These are phyloP conservation scores for Holothuria glaberrima DNA, from an alignment of 35 echinoderm and acorn worm species.

Conservation along the genomic window DNA sequence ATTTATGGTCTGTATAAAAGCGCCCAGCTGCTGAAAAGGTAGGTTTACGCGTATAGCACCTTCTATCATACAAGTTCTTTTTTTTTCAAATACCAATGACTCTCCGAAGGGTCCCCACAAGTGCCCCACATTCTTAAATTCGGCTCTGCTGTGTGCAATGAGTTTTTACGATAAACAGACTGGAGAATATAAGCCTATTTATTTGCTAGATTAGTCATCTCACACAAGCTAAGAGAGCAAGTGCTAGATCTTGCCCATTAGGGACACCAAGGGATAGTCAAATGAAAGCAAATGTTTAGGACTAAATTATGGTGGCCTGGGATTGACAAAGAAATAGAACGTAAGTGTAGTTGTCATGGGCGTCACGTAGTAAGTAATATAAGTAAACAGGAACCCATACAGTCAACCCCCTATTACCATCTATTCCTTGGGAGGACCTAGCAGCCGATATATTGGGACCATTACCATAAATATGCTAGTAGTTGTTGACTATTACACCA, in stretches of 20 bases:
- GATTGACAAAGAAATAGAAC: slow-evolving; percentile 31
- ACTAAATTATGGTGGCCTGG: slow-evolving; percentile 58
- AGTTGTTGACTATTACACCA: background rate
- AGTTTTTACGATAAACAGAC: background rate
- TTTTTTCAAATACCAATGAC: too few species aligned
- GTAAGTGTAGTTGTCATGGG: slow-evolving; percentile 63
- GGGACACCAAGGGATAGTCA: slow-evolving; percentile 45
- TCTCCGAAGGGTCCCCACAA: too few species aligned
- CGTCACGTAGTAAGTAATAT: slow-evolving; percentile 63
- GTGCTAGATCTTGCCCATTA: slow-evolving; percentile 21
- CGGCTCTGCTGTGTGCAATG: too few species aligned
- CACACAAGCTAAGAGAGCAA: background rate
- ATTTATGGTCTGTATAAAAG: too few species aligned
- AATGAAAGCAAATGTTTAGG: slow-evolving; percentile 48
- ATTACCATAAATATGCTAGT: background rate
- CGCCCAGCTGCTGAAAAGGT: too few species aligned
- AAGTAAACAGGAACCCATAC: slow-evolving; percentile 50
- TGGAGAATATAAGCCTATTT: background rate
- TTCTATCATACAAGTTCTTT: too few species aligned
- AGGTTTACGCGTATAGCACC: too few species aligned
- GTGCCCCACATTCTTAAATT: too few species aligned
- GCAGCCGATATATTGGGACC: slow-evolving; percentile 62
- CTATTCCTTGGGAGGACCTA: slow-evolving; percentile 66
- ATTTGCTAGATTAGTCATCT: slow-evolving; percentile 10
- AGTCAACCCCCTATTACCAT: slow-evolving; percentile 59